A percentile compares a stretch with the other conserved stretches of the same genome.
Evolutionary conservation across 2,888 invertebrate species (phyloP).

Genomic region (Hirtodrosophila duncani): DNA sequence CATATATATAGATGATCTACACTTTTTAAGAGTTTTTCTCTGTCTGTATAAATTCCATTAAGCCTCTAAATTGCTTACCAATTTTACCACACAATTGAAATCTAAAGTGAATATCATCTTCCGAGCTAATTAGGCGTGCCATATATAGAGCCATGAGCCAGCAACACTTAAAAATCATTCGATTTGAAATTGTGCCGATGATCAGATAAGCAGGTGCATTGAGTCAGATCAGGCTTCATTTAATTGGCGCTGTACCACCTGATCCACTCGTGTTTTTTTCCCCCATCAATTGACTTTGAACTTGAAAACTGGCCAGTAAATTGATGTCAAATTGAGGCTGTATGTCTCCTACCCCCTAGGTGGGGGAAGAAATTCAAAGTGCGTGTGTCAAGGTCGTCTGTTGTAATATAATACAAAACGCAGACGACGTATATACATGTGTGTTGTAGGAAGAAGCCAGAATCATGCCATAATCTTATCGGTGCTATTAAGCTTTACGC

Average conservation of each 20-base stretch:
- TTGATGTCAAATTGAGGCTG: constrained; percentile 17
- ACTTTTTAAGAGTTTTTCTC: too few relatives aligned
- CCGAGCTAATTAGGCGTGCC: constrained; percentile 23
- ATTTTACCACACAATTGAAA: too few relatives aligned
- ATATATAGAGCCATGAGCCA: constrained; percentile 1
- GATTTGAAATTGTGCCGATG: constrained; percentile 36
- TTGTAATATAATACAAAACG: neutral
- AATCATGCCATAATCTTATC: constrained; percentile 41
- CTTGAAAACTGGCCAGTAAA: constrained; percentile 21
- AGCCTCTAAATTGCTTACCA: too few relatives aligned
- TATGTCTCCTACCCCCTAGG: too few relatives aligned
- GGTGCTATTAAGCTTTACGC: constrained; percentile 21
- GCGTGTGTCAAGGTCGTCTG: constrained; percentile 10
- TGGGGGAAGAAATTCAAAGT: too few relatives aligned
- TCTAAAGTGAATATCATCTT: too few relatives aligned
- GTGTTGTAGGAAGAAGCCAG: neutral
- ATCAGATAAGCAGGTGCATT: constrained; percentile 20
- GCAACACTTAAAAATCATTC: constrained; percentile 28
- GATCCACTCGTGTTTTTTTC: constrained; percentile 6
- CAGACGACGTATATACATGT: neutral
- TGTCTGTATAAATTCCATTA: too few relatives aligned
- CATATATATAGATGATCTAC: too few relatives aligned
- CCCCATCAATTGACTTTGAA: constrained; percentile 29
- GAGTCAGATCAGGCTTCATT: constrained; percentile 14
- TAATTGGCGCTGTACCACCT: neutral